Percentiles rank a stretch among this genome's conserved stretches.
Conservation (phyloP, 2,888 invertebrate genomes). For the Stenodera caucasica region DNA sequence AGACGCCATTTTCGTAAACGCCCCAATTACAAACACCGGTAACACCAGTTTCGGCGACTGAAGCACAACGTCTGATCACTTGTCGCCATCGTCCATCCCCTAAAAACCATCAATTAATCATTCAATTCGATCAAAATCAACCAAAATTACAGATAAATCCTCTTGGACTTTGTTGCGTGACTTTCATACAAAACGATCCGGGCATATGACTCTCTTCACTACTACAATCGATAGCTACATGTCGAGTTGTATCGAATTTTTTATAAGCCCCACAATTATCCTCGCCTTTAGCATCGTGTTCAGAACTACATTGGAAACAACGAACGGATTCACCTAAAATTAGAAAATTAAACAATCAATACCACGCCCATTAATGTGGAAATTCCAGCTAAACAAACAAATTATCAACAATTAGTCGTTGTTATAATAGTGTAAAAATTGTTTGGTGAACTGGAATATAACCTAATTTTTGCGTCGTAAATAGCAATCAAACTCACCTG, state of each 20-base stretch:
- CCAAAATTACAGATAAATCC: conserved; percentile 87
- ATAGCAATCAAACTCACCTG: not conserved
- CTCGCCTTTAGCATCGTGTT: conserved; percentile 75
- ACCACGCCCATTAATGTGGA: conserved; percentile 11
- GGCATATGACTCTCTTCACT: conserved; percentile 93
- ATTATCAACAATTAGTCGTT: not conserved
- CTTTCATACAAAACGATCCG: conserved; percentile 95
- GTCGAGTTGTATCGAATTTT: conserved; percentile 78
- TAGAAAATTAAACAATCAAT: not conserved
- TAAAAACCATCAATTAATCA: conserved; percentile 52
- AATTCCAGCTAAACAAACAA: conserved; percentile 4
- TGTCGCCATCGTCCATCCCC: conserved; percentile 96
- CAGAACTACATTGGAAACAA: conserved; percentile 93
- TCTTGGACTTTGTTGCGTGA: conserved; percentile 89
- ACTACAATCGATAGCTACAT: conserved; percentile 91
- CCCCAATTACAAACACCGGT: conserved; percentile 98
- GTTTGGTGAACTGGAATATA: conserved; percentile 14
- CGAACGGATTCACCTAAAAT: conserved; percentile 69
- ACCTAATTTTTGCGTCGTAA: too few species aligned
- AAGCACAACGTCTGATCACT: conserved; percentile 86
- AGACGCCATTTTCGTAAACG: conserved; percentile 90
- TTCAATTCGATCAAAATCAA: not conserved
- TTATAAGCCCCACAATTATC: conserved; percentile 91
- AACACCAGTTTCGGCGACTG: conserved; percentile 86
- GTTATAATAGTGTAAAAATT: not conserved